These are phyloP conservation scores for Lacerta viridis DNA, from an alignment of 2,797 vertebrate genomes.

Conservation along the genomic window DNA sequence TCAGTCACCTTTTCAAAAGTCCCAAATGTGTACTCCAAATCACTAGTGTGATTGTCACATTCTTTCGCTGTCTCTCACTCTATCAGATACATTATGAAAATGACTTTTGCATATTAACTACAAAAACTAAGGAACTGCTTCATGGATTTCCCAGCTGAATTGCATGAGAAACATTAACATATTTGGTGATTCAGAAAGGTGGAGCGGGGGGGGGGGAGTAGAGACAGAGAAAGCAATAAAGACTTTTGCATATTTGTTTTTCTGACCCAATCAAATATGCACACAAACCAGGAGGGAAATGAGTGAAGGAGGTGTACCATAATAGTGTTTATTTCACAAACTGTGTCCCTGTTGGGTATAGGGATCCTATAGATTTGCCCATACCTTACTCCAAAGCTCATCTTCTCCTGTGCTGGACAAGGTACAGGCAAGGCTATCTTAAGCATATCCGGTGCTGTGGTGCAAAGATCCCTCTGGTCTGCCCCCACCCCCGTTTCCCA, in stretches of 20 bases:
- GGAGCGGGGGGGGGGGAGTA: background rate
- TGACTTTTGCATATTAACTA: constrained; percentile 1
- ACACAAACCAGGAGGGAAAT: background rate
- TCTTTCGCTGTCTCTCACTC: background rate
- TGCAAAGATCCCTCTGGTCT: too few relatives aligned
- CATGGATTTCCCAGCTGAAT: background rate
- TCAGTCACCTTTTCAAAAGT: constrained; percentile 67
- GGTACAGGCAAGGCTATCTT: background rate
- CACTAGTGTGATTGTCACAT: background rate
- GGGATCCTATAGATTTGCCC: too few relatives aligned
- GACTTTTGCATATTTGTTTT: constrained; percentile 53
- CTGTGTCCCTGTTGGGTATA: too few relatives aligned
- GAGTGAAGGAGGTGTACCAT: background rate
- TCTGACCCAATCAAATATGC: too few relatives aligned
- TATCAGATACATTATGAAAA: constrained; percentile 1
- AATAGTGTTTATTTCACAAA: background rate
- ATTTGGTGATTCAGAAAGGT: too few relatives aligned
- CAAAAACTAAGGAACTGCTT: background rate
- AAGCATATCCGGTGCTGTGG: too few relatives aligned
- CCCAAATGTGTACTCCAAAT: constrained; percentile 56
- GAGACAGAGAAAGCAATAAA: background rate
- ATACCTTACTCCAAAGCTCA: background rate
- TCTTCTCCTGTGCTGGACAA: background rate
- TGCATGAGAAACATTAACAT: background rate
- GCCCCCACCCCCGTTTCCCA: too few relatives aligned